Evolutionary conservation across 2,113 vertebrate species (phyloP).

Genomic region (Mirounga angustirostris): DNA sequence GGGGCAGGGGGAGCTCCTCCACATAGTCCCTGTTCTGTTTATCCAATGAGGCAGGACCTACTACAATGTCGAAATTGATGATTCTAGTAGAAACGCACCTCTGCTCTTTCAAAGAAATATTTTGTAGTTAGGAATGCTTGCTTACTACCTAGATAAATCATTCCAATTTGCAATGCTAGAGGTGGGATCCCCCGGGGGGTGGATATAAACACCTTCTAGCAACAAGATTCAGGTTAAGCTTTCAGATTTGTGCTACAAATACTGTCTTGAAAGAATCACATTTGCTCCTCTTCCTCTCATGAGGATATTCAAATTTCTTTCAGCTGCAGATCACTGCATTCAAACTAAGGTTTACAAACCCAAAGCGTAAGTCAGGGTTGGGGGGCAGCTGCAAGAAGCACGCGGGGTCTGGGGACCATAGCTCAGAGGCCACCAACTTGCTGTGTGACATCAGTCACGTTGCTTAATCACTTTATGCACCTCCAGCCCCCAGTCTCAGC

Average conservation of each 20-base stretch:
- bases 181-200: fast-evolving
- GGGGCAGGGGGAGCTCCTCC: background rate
- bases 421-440: background rate
- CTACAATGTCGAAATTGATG: background rate
- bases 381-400: background rate
- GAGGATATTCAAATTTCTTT: background rate
- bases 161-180: background rate
- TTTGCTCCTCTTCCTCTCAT: background rate
- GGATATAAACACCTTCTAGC: background rate
- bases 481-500: background rate
- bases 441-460: no score
- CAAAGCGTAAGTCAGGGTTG: background rate
- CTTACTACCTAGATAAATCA: no score
- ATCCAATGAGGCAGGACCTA: background rate
- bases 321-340: background rate
- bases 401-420: background rate
- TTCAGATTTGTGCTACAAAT: background rate
- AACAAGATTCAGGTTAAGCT: background rate
- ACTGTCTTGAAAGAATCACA: background rate
- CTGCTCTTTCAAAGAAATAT: background rate
- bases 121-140: background rate
- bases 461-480: background rate
- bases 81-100: background rate
- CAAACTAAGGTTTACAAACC: background rate
- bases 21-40: background rate